These are phyloP conservation scores for Pristionchus fissidentatus DNA, from an alignment of 2,888 invertebrate genomes.

Conservation along the genomic window DNA sequence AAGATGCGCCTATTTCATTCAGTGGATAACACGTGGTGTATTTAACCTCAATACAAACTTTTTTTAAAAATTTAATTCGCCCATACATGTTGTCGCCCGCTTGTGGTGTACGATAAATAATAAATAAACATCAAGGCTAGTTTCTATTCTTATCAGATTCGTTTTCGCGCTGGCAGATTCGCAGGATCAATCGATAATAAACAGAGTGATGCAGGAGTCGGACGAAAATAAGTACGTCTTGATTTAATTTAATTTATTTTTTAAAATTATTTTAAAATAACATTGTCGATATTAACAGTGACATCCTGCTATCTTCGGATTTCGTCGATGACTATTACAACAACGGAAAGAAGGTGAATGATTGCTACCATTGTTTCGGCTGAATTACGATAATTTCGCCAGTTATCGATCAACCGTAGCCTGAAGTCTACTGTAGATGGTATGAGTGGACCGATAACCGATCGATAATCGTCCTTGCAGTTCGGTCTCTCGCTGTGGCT, in stretches of 20 bases:
- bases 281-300: too few species aligned
- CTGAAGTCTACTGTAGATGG: background rate
- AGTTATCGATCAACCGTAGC: background rate
- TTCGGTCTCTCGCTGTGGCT: constrained; percentile 46
- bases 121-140: too few species aligned
- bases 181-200: background rate
- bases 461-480: background rate
- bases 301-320: constrained; percentile 10
- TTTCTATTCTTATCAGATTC: constrained; percentile 14
- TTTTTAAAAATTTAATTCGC: too few species aligned
- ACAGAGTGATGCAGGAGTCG: background rate
- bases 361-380: background rate
- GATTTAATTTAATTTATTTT: too few species aligned
- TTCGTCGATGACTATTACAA: constrained; percentile 44
- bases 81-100: too few species aligned
- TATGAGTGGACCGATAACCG: too few species aligned
- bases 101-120: too few species aligned
- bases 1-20: too few species aligned
- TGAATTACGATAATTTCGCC: background rate
- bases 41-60: too few species aligned
- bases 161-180: constrained; percentile 16
- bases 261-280: too few species aligned
- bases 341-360: constrained; percentile 17
- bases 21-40: too few species aligned
- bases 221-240: constrained; percentile 2